phyloP scores from a whole-genome alignment of 2,113 vertebrate species.

The Cinclus cinclus region DNA sequence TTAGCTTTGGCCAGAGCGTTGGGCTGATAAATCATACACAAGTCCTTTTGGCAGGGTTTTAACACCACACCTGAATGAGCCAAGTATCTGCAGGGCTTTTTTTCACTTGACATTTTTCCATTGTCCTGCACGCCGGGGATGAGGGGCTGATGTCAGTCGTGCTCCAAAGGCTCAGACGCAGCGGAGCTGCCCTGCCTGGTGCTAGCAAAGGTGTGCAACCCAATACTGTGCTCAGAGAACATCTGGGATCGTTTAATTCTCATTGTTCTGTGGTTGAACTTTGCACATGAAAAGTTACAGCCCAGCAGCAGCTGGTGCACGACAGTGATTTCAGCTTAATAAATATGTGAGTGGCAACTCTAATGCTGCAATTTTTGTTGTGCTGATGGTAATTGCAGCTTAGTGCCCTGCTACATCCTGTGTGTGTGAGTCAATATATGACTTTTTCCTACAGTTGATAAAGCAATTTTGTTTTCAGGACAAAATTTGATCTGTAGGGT shows the following conservation, averaged over 20 bases:
- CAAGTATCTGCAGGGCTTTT: conserved; percentile 50
- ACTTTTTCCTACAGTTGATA: neutral
- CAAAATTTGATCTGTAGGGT: neutral
- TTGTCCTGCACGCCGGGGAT: neutral
- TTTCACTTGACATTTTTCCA: neutral
- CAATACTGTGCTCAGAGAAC: conserved; percentile 26
- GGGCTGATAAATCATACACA: conserved; percentile 17
- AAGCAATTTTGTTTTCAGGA: neutral
- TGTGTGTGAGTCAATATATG: neutral
- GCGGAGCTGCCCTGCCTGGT: neutral
- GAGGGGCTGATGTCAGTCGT: neutral
- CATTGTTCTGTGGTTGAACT: conserved; percentile 33
- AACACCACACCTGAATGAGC: neutral
- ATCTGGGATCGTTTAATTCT: conserved; percentile 52
- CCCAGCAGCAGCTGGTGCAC: neutral
- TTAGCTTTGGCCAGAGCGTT: conserved; percentile 3
- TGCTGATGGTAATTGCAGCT: neutral
- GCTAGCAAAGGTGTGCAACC: conserved; percentile 12
- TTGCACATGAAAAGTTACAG: neutral
- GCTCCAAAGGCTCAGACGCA: neutral
- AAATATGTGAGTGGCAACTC: neutral
- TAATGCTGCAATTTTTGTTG: neutral
- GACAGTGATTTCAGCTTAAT: neutral
- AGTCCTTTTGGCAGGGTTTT: conserved; percentile 38
- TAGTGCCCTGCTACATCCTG: fast-evolving